phyloP scores from a whole-genome alignment of 92 coral and sea anemone species.

The Pocillopora grandis region DNA sequence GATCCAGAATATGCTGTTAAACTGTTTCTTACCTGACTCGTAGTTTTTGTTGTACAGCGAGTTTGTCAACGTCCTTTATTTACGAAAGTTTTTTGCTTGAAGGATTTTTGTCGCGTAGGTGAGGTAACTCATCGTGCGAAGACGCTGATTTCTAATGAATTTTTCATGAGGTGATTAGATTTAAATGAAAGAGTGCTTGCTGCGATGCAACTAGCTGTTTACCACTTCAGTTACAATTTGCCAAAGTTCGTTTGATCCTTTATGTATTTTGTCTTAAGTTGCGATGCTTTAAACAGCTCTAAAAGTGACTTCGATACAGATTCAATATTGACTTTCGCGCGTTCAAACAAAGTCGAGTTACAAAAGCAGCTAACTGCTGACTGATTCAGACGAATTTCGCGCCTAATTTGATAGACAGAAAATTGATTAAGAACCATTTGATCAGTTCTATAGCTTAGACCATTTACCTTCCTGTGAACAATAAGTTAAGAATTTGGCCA shows the following conservation, averaged over 20 bases:
- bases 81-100: not conserved
- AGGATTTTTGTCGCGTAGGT: conserved; percentile 24
- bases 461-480: not conserved
- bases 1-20: not conserved
- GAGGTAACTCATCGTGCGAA: conserved; percentile 1
- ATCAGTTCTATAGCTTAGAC: not conserved
- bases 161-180: conserved; percentile 32
- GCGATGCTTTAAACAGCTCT: not conserved
- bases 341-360: not conserved
- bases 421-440: not conserved
- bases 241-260: not conserved
- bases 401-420: not conserved
- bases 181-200: conserved; percentile 21
- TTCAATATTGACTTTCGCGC: conserved; percentile 16
- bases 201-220: conserved; percentile 24
- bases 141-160: conserved; percentile 34
- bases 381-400: not conserved
- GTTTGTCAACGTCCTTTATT: not conserved
- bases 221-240: not conserved
- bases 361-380: not conserved
- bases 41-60: not conserved
- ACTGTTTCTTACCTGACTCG: conserved; percentile 3
- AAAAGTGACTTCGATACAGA: not conserved
- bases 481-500: not conserved
- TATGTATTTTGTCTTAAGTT: too few species aligned